Conservation (phyloP, 2,888 invertebrate species). For the Agriopis marginaria region DNA sequence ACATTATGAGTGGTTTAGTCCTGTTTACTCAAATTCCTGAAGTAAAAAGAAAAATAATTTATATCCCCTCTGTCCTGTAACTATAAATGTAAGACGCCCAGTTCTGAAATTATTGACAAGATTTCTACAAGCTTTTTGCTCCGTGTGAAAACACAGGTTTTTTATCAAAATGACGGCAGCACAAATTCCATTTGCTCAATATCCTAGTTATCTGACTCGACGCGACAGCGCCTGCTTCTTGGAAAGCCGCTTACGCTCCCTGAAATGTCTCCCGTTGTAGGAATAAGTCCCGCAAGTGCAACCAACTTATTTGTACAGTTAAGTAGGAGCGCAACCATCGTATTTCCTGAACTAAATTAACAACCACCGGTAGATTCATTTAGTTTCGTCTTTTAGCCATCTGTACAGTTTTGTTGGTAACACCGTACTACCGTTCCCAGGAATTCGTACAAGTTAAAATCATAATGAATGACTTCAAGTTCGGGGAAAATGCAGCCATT, state of each 20-base stretch:
- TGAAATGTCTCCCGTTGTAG: constrained; percentile 21
- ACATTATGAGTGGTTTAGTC: no score
- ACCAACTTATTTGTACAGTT: background rate
- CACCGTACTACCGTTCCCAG: constrained; percentile 33
- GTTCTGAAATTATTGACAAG: background rate
- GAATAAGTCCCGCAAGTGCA: background rate
- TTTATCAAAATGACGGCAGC: constrained; percentile 25
- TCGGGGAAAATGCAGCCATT: constrained; percentile 37
- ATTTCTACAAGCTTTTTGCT: background rate
- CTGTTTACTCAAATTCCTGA: no score
- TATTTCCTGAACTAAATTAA: background rate
- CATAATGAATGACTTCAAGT: constrained; percentile 68
- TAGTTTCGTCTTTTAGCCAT: background rate
- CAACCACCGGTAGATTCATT: no score
- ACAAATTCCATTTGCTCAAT: constrained; percentile 31
- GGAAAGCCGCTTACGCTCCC: constrained; percentile 68
- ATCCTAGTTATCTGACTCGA: constrained; percentile 35
- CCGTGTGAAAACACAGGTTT: background rate
- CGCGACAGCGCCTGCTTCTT: constrained; percentile 49
- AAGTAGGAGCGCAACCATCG: background rate
- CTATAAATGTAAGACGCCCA: no score
- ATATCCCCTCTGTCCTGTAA: no score
- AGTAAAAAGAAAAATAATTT: no score
- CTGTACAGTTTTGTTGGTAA: background rate
- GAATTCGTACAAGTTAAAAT: constrained; percentile 73